These are phyloP conservation scores for Mythimna vitellina DNA, from an alignment of 2,888 invertebrate species.

Conservation along the genomic window DNA sequence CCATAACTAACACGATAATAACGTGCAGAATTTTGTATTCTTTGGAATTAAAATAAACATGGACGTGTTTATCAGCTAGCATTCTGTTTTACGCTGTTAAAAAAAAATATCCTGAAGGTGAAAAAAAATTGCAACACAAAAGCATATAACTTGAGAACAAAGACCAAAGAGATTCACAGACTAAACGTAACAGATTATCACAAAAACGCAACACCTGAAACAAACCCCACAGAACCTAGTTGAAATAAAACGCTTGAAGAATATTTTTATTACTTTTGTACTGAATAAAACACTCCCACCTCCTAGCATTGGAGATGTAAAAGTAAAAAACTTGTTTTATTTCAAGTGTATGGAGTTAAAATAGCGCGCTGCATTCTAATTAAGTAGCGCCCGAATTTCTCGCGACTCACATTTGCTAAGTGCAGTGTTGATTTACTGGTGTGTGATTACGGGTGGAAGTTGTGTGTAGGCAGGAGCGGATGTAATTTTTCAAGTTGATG, in stretches of 20 bases:
- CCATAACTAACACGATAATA: not conserved
- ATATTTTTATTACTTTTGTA: constrained; percentile 39
- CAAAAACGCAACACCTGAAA: constrained; percentile 41
- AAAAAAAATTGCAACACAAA: constrained; percentile 27
- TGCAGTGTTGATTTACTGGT: constrained; percentile 59
- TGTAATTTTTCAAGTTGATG: constrained; percentile 15
- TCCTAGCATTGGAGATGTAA: constrained; percentile 32
- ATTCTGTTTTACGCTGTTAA: not conserved
- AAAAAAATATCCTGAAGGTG: not conserved
- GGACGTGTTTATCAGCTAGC: not conserved
- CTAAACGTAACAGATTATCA: constrained; percentile 39
- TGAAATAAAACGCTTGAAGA: constrained; percentile 45
- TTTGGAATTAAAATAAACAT: no score
- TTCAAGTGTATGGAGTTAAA: constrained; percentile 47
- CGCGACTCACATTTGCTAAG: constrained; percentile 40
- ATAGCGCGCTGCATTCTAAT: constrained; percentile 59
- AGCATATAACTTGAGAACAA: constrained; percentile 16
- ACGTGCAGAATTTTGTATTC: no score
- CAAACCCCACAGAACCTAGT: constrained; percentile 18
- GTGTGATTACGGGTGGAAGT: constrained; percentile 44
- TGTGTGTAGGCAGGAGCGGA: constrained; percentile 17
- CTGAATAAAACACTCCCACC: constrained; percentile 30
- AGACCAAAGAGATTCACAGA: constrained; percentile 26
- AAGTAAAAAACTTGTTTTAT: constrained; percentile 36
- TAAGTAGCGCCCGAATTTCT: constrained; percentile 57